Base-by-base conservation (phyloP, 2,113 vertebrate species). In the Mus spicilegus region DNA sequence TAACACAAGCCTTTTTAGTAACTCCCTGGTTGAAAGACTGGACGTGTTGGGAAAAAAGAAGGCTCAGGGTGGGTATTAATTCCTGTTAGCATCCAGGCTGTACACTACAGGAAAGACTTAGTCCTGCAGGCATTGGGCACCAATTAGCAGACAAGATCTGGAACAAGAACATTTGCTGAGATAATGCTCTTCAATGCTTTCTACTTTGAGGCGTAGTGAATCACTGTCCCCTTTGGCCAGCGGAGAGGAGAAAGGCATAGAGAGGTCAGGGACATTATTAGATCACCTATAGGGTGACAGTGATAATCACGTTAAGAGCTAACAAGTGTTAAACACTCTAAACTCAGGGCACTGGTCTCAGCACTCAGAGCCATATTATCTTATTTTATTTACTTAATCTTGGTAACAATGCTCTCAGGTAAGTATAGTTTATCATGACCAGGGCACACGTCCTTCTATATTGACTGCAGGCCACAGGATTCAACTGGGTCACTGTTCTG, bases 331-430 rank as follows among this genome's bases (percentile, higher is more conserved):
- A 39, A 89, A 67, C 36, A 67, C 12, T 70, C 65, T 91, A 7
- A 77, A 26, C 67, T 82, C 19, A 93, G 67, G 73, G 6, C 39
- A 17, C 28, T 26, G 28, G 58, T 54, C 72, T 69, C 30, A 69
- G 69, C 10, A 28, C 26, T 92, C 91, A n/a, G 67, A 14, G 16
- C 73, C 39, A 46, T 28, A 54, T 91, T 72, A 49, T 88, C 49
- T 2, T 58, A 51, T 81, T 95, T 93, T 87, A 90, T 95, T 90
- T 94, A 39, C 86, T 88, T 67, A 89, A 56, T 69, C n/a, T 10
- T 93, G 81, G 39, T 17, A 72, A 39, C 69, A 91, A 61, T 30
- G 6, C 10, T 19, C 36, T 56, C 13, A 75, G 7, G 3, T 72
- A n/a, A 36, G 10, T 63, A 42, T 84, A 90, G 73, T 84, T 96